A percentile compares a stretch with the other conserved stretches of the same genome.
phyloP scores from a whole-genome alignment of 2,888 invertebrate species.

The Anthoptus insignis region DNA sequence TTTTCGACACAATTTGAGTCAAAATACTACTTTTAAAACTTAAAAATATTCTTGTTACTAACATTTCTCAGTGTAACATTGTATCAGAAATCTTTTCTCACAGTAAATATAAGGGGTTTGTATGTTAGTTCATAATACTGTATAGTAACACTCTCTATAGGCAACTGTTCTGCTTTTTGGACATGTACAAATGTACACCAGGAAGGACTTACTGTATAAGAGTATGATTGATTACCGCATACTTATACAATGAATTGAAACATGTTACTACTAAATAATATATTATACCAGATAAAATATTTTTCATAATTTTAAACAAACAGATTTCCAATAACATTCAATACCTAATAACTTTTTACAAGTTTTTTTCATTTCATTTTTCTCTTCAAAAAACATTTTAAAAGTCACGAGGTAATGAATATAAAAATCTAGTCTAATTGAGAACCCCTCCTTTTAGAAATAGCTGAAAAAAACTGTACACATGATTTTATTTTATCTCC shows the following conservation, averaged over 20 bases:
- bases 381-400: too few relatives aligned
- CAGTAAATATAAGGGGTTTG: conserved; percentile 27
- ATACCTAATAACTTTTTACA: too few relatives aligned
- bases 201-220: conserved; percentile 25
- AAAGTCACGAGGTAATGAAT: too few relatives aligned
- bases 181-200: conserved; percentile 19
- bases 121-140: conserved; percentile 60
- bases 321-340: too few relatives aligned
- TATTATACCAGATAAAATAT: too few relatives aligned
- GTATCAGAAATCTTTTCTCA: conserved; percentile 28
- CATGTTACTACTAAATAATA: not conserved
- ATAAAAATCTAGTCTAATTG: too few relatives aligned
- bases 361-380: too few relatives aligned
- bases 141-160: conserved; percentile 40
- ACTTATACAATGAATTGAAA: not conserved
- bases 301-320: too few relatives aligned
- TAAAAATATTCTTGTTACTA: not conserved
- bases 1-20: too few relatives aligned
- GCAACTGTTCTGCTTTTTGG: conserved; percentile 15
- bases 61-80: conserved; percentile 20
- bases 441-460: too few relatives aligned
- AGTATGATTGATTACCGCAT: conserved; percentile 15
- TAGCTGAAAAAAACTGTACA: too few relatives aligned
- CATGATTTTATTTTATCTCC: too few relatives aligned
- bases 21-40: not conserved